Evolutionary conservation across 2,797 vertebrate species (phyloP).

Genomic region (Sebastes trivittatus): DNA sequence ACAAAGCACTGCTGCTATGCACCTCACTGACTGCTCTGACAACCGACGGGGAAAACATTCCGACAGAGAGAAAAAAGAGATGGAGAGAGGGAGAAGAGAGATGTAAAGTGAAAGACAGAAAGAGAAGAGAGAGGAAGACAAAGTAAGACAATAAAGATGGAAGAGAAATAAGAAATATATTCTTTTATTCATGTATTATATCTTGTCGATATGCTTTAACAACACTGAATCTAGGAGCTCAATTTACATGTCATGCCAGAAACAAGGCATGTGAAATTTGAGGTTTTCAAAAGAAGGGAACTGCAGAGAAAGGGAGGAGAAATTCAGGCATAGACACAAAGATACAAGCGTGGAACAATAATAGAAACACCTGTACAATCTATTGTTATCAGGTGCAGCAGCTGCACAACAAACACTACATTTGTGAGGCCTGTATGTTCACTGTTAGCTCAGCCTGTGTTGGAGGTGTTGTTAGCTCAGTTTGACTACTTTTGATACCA

Average conservation of each 20-base stretch:
- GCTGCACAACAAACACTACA: background rate
- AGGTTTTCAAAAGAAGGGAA: background rate
- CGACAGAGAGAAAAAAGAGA: constrained; percentile 52
- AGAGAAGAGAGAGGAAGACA: background rate
- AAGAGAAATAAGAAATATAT: background rate
- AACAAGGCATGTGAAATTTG: constrained; percentile 14
- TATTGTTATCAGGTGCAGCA: background rate
- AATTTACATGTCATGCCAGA: background rate
- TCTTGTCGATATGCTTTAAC: constrained; percentile 12
- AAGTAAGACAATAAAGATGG: constrained; percentile 17
- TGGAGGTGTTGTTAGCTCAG: background rate
- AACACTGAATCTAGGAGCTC: constrained; percentile 11
- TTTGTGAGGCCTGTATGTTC: background rate
- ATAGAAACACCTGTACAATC: constrained; percentile 6
- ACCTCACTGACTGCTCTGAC: constrained; percentile 69
- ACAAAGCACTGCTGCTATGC: constrained; percentile 70
- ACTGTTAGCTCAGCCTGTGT: background rate
- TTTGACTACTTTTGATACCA: background rate
- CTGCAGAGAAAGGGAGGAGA: constrained; percentile 1
- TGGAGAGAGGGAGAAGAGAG: constrained; percentile 27
- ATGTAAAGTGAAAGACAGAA: constrained; percentile 27
- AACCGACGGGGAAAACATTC: constrained; percentile 68
- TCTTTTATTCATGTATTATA: constrained; percentile 18
- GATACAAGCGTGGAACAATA: background rate
- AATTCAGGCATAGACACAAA: background rate